Conservation (phyloP, 2,888 invertebrate genomes). For the Oscheius sp. region DNA sequence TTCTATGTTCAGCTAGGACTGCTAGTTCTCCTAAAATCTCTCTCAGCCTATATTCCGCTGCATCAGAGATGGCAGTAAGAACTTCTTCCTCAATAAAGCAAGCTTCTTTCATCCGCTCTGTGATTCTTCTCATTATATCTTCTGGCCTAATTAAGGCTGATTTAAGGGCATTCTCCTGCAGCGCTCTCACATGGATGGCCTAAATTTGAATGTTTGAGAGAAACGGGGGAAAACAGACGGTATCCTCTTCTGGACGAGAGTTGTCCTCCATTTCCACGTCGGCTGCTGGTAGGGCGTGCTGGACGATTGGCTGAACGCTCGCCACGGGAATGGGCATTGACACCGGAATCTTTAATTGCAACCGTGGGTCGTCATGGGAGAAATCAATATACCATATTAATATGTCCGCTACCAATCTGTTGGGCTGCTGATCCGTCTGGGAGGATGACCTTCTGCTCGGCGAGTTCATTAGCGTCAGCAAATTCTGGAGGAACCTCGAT, state of each 20-base stretch:
- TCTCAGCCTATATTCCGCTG: constrained; percentile 89
- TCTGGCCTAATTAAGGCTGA: constrained; percentile 40
- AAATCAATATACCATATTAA: constrained; percentile 5
- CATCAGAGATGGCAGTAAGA: constrained; percentile 89
- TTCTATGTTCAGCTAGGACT: constrained; percentile 90
- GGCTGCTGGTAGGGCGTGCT: neutral
- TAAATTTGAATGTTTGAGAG: constrained; percentile 6
- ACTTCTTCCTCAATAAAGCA: constrained; percentile 72
- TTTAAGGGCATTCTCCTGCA: constrained; percentile 33
- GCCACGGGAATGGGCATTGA: neutral
- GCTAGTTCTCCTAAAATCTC: constrained; percentile 89
- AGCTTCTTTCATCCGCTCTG: constrained; percentile 44
- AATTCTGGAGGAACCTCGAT: constrained; percentile 76
- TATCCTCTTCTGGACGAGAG: constrained; percentile 15
- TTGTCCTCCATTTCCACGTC: constrained; percentile 14
- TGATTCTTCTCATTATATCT: constrained; percentile 52
- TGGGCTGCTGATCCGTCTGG: neutral
- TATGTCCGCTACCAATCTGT: neutral
- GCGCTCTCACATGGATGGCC: constrained; percentile 21
- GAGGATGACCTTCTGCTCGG: neutral
- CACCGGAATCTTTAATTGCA: constrained; percentile 3
- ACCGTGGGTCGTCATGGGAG: neutral
- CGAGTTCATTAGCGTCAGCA: neutral
- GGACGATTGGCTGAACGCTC: neutral
- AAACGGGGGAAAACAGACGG: neutral